These are phyloP conservation scores for Megaceryle alcyon DNA, from an alignment of 2,797 vertebrate genomes.

Conservation along the genomic window DNA sequence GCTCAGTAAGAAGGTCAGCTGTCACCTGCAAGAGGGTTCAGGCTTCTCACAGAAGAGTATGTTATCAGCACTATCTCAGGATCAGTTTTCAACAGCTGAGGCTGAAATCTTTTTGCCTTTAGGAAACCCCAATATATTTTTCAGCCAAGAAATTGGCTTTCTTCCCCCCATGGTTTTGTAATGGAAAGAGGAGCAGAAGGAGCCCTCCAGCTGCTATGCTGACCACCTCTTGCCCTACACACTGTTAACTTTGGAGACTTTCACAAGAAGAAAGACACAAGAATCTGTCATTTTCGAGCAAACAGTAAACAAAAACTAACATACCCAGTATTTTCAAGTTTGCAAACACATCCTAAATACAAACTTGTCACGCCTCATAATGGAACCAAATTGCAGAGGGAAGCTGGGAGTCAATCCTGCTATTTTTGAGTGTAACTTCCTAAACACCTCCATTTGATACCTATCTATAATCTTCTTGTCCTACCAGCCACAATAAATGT, in stretches of 20 bases:
- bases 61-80: conserved; percentile 17
- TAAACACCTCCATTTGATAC: neutral
- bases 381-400: neutral
- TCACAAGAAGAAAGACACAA: neutral
- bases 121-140: conserved; percentile 26
- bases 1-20: conserved; percentile 72
- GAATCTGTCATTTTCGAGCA: neutral
- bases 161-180: neutral
- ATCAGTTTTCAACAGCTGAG: conserved; percentile 77
- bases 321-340: neutral
- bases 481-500: neutral
- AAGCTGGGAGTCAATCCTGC: neutral
- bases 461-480: neutral
- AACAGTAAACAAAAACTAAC: neutral
- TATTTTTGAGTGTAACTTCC: neutral
- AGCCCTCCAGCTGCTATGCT: rapidly evolving
- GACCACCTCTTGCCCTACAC: neutral
- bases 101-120: conserved; percentile 58
- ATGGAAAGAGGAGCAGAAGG: neutral
- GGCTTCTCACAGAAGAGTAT: conserved; percentile 40
- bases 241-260: neutral
- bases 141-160: neutral
- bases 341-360: neutral
- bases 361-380: neutral
- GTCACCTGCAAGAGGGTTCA: conserved; percentile 52